Evolutionary conservation across 1,140 invertebrate species (phyloP).

Genomic region (Atopsyche davidsoni): DNA sequence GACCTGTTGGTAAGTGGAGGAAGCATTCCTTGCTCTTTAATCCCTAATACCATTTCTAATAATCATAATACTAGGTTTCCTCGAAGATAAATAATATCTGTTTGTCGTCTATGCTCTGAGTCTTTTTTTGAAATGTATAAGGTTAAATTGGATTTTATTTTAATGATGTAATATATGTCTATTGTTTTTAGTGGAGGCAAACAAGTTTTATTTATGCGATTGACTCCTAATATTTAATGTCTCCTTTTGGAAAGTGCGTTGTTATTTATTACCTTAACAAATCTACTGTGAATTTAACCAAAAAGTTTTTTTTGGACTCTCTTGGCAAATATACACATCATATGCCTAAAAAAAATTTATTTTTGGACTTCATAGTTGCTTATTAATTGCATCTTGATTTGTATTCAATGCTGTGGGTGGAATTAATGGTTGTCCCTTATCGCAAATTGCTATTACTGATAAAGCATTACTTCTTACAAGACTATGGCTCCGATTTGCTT

Average conservation of each 20-base stretch:
- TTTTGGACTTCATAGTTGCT: constrained; percentile 7
- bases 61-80: neutral
- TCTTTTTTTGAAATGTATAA: constrained; percentile 2
- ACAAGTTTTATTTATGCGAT: constrained; percentile 15
- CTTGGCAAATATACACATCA: constrained; percentile 29
- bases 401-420: constrained; percentile 14
- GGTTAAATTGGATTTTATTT: neutral
- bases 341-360: constrained; percentile 2
- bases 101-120: constrained; percentile 14
- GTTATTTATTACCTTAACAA: constrained; percentile 13
- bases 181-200: constrained; percentile 1
- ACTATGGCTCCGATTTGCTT: no score
- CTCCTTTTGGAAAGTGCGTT: constrained; percentile 13
- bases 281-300: constrained; percentile 12
- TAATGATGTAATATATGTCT: neutral
- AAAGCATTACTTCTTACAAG: constrained; percentile 9
- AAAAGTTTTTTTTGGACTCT: constrained; percentile 9
- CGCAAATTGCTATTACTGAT: constrained; percentile 13
- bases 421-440: constrained; percentile 10
- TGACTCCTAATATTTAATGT: constrained; percentile 17
- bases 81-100: constrained; percentile 22
- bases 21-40: constrained; percentile 28
- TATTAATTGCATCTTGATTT: constrained; percentile 5
- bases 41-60: constrained; percentile 8
- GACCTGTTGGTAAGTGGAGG: constrained; percentile 59